Evolutionary conservation across 2,113 vertebrate species (phyloP).

Genomic region (Hippocampus barbouri): DNA sequence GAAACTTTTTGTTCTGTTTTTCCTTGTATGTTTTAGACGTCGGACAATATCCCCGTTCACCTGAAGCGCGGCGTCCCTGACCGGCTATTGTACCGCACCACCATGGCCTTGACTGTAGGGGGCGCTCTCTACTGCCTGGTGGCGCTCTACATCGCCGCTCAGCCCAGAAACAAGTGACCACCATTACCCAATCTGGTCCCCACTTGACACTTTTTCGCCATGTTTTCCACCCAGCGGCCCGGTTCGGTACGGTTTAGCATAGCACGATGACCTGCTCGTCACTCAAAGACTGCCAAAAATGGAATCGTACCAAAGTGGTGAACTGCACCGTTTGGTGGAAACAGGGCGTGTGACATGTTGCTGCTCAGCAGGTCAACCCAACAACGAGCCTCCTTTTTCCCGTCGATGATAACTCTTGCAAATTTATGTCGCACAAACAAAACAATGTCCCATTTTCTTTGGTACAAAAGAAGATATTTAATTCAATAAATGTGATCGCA

Average conservation of each 20-base stretch:
- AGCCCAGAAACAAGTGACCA: constrained; percentile 69
- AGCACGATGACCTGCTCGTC: no score
- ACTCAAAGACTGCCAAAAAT: not conserved
- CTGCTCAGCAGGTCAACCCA: constrained; percentile 14
- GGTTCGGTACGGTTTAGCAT: not conserved
- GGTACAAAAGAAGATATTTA: constrained; percentile 40
- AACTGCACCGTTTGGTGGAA: not conserved
- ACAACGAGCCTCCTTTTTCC: constrained; percentile 13
- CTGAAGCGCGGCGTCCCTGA: constrained; percentile 86
- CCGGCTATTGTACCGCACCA: constrained; percentile 91
- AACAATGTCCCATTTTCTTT: constrained; percentile 26
- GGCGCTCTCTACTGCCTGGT: constrained; percentile 88
- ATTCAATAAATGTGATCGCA: constrained; percentile 54
- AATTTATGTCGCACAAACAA: constrained; percentile 15
- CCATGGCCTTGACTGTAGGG: constrained; percentile 91
- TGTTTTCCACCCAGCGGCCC: not conserved
- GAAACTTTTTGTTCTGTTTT: not conserved
- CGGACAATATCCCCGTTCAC: constrained; percentile 84
- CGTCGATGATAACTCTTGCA: constrained; percentile 25
- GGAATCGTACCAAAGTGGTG: not conserved
- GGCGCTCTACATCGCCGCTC: constrained; percentile 86
- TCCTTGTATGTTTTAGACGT: constrained; percentile 58
- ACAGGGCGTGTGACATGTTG: not conserved
- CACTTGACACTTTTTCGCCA: not conserved
- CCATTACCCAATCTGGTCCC: not conserved